Percentiles rank a stretch among this genome's conserved stretches.
Evolutionary conservation across 2,797 vertebrate species (phyloP).

Genomic region (Acipenser ruthenus): DNA sequence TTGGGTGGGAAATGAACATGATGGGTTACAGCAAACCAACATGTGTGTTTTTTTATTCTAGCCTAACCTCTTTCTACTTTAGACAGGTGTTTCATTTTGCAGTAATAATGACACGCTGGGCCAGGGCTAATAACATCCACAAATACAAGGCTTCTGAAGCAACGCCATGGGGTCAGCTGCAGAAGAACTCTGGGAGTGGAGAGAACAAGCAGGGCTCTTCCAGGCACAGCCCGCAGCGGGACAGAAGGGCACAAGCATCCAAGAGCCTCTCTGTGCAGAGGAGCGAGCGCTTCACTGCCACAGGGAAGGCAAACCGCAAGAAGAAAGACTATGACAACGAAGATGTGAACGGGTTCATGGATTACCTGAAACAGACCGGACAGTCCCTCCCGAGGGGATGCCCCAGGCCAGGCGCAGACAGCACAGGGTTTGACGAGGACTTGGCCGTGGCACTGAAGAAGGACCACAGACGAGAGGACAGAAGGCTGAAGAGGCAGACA

Average conservation of each 20-base stretch:
- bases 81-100: background rate
- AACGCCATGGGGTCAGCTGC: slow-evolving; percentile 76
- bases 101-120: slow-evolving; percentile 77
- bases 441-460: slow-evolving; percentile 60
- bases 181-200: slow-evolving; percentile 19
- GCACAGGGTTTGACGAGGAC: slow-evolving; percentile 44
- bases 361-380: slow-evolving; percentile 53
- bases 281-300: slow-evolving; percentile 27
- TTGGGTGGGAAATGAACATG: too few species aligned
- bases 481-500: slow-evolving; percentile 74
- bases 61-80: background rate
- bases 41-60: background rate
- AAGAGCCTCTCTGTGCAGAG: slow-evolving; percentile 24
- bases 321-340: slow-evolving; percentile 65
- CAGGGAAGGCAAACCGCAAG: slow-evolving; percentile 47
- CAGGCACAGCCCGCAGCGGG: slow-evolving; percentile 6
- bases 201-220: background rate
- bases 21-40: background rate
- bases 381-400: slow-evolving; percentile 24
- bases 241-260: background rate
- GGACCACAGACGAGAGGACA: slow-evolving; percentile 66
- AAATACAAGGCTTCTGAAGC: slow-evolving; percentile 63
- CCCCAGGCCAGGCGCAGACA: background rate
- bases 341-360: slow-evolving; percentile 83
- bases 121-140: slow-evolving; percentile 60